These are phyloP conservation scores for Chaetoderma sp. DNA, from an alignment of 2,888 invertebrate species.

Conservation along the genomic window DNA sequence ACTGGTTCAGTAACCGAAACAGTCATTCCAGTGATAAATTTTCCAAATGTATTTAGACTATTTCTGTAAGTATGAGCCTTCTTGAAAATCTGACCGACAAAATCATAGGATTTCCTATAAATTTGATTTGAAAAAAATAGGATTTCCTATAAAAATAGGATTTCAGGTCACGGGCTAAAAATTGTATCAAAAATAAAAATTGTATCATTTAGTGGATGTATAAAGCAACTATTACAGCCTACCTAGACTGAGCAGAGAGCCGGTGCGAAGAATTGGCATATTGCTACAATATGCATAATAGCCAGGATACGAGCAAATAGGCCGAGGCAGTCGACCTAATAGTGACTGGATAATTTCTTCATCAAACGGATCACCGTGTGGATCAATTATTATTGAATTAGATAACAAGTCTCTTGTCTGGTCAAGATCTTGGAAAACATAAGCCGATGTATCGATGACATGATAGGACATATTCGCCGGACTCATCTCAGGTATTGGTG, in stretches of 20 bases:
- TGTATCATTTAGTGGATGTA: background rate
- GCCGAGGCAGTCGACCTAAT: constrained; percentile 73
- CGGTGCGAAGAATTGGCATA: constrained; percentile 41
- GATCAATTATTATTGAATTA: constrained; percentile 54
- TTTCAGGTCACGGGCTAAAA: too few relatives aligned
- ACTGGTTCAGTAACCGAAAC: too few relatives aligned
- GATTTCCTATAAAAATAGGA: too few relatives aligned
- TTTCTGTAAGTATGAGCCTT: too few relatives aligned
- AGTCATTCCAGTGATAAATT: too few relatives aligned
- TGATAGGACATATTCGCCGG: constrained; percentile 31
- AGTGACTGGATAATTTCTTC: constrained; percentile 78
- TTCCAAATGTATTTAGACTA: too few relatives aligned
- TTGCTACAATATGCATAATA: constrained; percentile 45
- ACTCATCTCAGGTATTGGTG: background rate
- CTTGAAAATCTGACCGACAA: too few relatives aligned
- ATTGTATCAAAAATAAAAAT: too few relatives aligned
- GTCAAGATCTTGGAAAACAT: constrained; percentile 45
- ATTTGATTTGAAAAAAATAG: too few relatives aligned
- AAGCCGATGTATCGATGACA: constrained; percentile 54
- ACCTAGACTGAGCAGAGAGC: constrained; percentile 41
- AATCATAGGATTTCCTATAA: too few relatives aligned
- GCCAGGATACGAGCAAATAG: constrained; percentile 44
- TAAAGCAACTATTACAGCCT: constrained; percentile 3
- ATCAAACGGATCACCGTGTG: constrained; percentile 84
- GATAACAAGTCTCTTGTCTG: constrained; percentile 46